Conservation (phyloP, 2,797 vertebrate species). For the Pseudochirops corinnae region DNA sequence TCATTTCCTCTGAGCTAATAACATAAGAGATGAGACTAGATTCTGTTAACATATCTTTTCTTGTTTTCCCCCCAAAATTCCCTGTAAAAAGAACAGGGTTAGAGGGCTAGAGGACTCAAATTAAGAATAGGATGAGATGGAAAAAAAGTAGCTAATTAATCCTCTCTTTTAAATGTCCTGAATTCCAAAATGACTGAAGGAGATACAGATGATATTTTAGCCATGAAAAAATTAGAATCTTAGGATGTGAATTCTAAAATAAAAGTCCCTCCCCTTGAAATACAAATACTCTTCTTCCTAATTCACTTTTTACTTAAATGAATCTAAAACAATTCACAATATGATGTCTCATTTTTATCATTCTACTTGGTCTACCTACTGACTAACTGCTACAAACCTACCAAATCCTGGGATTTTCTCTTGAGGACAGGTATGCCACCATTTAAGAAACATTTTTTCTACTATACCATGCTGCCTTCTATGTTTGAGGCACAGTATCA, state of each 20-base stretch:
- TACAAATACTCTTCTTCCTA: neutral
- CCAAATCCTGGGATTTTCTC: neutral
- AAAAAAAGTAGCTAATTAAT: conserved; percentile 15
- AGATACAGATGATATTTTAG: neutral
- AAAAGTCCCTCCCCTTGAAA: neutral
- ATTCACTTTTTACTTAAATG: neutral
- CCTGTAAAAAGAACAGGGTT: conserved; percentile 39
- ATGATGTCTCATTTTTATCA: neutral
- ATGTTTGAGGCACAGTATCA: neutral
- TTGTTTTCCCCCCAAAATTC: neutral
- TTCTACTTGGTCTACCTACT: neutral
- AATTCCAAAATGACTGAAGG: neutral
- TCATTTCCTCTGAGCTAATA: conserved; percentile 20
- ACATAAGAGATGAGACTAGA: conserved; percentile 48
- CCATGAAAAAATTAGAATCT: conserved; percentile 12
- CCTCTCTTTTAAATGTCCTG: conserved; percentile 40
- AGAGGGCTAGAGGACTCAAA: conserved; percentile 11
- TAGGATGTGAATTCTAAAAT: neutral
- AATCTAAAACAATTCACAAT: neutral
- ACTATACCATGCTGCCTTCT: neutral
- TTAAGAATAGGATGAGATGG: neutral
- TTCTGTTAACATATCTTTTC: conserved; percentile 41
- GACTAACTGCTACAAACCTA: neutral
- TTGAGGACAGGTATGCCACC: neutral
- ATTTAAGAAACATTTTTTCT: neutral